These are phyloP conservation scores for Cheirogaleus major DNA, from an alignment of 2,797 vertebrate genomes.

Conservation along the genomic window DNA sequence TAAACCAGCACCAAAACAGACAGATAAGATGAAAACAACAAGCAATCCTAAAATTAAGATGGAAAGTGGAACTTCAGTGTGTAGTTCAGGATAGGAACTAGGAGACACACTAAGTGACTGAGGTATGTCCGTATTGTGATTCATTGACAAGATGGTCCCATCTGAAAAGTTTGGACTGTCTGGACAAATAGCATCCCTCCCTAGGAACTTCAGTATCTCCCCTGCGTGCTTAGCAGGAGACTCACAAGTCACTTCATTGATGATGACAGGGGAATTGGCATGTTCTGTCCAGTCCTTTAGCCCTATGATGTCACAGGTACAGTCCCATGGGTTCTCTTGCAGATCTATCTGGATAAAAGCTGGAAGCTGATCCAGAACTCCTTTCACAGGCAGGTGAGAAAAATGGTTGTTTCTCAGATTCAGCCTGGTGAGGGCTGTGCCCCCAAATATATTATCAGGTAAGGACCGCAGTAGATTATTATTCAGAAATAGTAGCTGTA, in stretches of 20 bases:
- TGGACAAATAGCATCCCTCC: slow-evolving; percentile 95
- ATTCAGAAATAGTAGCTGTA: slow-evolving; percentile 97
- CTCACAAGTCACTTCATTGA: slow-evolving; percentile 97
- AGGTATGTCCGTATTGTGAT: slow-evolving; percentile 88
- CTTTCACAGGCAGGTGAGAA: slow-evolving; percentile 93
- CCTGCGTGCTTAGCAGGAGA: slow-evolving; percentile 95
- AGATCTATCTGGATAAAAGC: slow-evolving; percentile 98
- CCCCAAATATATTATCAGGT: slow-evolving; percentile 94
- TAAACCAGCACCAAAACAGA: slow-evolving; percentile 97
- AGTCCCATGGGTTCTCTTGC: slow-evolving; percentile 99
- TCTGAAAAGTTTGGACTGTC: slow-evolving; percentile 90
- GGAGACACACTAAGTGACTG: slow-evolving; percentile 86
- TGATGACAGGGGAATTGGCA: slow-evolving; percentile 94
- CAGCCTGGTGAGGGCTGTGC: slow-evolving; percentile 96
- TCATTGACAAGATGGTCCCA: slow-evolving; percentile 88
- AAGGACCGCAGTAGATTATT: slow-evolving; percentile 96
- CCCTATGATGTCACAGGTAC: slow-evolving; percentile 95
- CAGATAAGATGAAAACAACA: slow-evolving; percentile 97
- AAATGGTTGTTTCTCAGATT: slow-evolving; percentile 99
- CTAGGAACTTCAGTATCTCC: slow-evolving; percentile 94
- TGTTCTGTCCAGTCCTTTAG: slow-evolving; percentile 99
- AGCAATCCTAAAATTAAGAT: slow-evolving; percentile 97
- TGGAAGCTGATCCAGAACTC: slow-evolving; percentile 96
- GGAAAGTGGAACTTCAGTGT: slow-evolving; percentile 95
- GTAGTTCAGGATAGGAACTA: slow-evolving; percentile 90